Percentiles rank a stretch among this genome's conserved stretches.
Conservation (phyloP, 2,113 vertebrate species). For the Benitochromis conjunctus region DNA sequence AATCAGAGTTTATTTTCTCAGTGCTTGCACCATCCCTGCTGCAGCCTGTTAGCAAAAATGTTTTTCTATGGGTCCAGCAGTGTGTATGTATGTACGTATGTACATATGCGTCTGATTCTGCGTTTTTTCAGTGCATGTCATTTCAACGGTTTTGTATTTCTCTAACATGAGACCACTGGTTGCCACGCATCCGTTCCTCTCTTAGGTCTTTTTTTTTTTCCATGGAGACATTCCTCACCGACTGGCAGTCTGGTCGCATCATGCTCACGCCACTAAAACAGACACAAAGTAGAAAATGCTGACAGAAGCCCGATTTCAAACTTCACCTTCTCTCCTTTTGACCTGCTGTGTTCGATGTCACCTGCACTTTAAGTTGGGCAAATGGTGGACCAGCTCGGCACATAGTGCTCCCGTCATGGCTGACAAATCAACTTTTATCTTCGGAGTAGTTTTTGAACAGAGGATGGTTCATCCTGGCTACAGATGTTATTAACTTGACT, state of each 20-base stretch:
- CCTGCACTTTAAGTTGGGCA: conserved; percentile 22
- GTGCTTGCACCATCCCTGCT: conserved; percentile 29
- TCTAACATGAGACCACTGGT: neutral
- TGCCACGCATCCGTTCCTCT: neutral
- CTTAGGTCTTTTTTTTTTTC: neutral
- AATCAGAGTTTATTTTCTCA: conserved; percentile 41
- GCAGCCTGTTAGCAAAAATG: neutral
- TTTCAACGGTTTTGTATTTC: conserved; percentile 10
- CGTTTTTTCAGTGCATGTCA: conserved; percentile 37
- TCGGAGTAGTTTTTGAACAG: conserved; percentile 17
- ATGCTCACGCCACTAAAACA: neutral
- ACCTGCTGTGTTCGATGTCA: conserved; percentile 16
- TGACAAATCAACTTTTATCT: conserved; percentile 36
- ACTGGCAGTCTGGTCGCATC: neutral
- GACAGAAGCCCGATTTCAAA: neutral
- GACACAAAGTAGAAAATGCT: neutral
- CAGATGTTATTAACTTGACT: conserved; percentile 58
- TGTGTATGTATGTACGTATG: conserved; percentile 31
- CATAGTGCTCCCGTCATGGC: neutral
- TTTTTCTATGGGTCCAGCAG: conserved; percentile 46
- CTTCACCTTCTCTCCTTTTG: conserved; percentile 3
- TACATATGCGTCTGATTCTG: neutral
- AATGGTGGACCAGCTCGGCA: neutral
- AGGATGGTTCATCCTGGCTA: conserved; percentile 21
- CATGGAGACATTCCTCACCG: conserved; percentile 15